Conservation (phyloP, 1,140 invertebrate genomes). For the Conus betulinus region DNA sequence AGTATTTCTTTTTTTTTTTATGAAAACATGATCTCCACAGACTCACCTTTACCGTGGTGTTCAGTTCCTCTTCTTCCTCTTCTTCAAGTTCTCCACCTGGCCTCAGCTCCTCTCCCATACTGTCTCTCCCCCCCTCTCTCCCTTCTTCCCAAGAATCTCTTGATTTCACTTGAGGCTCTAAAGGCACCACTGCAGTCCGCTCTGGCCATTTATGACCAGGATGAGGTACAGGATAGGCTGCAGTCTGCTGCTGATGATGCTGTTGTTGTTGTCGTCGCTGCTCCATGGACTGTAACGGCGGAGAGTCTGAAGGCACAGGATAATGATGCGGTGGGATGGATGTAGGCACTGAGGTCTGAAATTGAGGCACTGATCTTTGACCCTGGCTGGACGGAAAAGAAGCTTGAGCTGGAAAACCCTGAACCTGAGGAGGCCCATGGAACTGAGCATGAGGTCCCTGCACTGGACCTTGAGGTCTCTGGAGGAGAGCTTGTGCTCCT, state of each 20-base stretch:
- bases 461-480: too few relatives aligned
- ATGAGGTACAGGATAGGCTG: neutral
- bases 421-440: neutral
- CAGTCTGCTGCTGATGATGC: neutral
- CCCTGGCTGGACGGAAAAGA: neutral
- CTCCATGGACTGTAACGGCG: neutral
- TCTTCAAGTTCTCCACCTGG: slow-evolving; percentile 37
- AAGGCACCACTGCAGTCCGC: neutral
- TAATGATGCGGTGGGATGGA: too few relatives aligned
- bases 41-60: slow-evolving; percentile 44
- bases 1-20: too few relatives aligned
- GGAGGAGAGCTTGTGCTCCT: too few relatives aligned
- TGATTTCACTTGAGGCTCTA: neutral
- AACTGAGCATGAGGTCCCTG: neutral
- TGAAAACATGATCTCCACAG: neutral
- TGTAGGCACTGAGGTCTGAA: neutral
- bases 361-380: neutral
- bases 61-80: slow-evolving; percentile 32
- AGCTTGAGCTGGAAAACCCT: neutral
- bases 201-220: neutral
- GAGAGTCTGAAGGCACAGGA: neutral
- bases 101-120: neutral
- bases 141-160: neutral
- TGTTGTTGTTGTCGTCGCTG: neutral
- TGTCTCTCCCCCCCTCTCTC: neutral